Conservation (phyloP, 2,888 invertebrate genomes). For the Mesoligia furuncula region DNA sequence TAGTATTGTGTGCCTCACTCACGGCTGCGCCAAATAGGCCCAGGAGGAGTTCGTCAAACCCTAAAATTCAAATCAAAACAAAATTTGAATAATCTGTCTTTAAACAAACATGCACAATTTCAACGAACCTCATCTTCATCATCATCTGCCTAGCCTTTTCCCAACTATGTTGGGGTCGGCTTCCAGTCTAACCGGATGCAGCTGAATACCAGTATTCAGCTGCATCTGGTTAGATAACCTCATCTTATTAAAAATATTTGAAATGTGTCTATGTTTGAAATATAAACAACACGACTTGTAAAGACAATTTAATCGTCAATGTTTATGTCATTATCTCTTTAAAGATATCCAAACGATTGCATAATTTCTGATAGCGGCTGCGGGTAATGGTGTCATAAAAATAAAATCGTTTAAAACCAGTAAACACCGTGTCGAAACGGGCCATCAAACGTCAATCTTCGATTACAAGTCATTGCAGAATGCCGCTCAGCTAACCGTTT, state of each 20-base stretch:
- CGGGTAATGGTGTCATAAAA: slow-evolving; percentile 38
- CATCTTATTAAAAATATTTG: background rate
- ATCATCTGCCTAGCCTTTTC: no score
- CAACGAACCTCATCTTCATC: background rate
- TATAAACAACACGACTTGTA: slow-evolving; percentile 1
- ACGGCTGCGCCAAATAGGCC: background rate
- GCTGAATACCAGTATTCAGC: no score
- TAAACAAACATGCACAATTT: background rate
- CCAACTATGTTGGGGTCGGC: no score
- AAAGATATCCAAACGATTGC: slow-evolving; percentile 37
- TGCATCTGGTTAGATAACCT: no score
- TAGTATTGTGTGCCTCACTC: background rate
- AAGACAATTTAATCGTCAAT: slow-evolving; percentile 7
- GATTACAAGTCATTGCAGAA: slow-evolving; percentile 43
- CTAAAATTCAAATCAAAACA: background rate
- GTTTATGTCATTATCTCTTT: slow-evolving; percentile 11
- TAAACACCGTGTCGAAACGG: slow-evolving; percentile 41
- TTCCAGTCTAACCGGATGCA: no score
- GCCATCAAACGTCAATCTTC: slow-evolving; percentile 19
- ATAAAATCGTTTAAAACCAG: slow-evolving; percentile 39
- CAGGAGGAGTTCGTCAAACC: background rate
- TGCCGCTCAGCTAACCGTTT: slow-evolving; percentile 19
- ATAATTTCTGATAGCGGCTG: slow-evolving; percentile 36
- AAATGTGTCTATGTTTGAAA: background rate
- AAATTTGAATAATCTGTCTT: slow-evolving; percentile 2